A percentile compares a stretch with the other conserved stretches of the same genome.
These are phyloP conservation scores for Mylabris sibirica DNA, from an alignment of 2,888 invertebrate genomes.

Conservation along the genomic window DNA sequence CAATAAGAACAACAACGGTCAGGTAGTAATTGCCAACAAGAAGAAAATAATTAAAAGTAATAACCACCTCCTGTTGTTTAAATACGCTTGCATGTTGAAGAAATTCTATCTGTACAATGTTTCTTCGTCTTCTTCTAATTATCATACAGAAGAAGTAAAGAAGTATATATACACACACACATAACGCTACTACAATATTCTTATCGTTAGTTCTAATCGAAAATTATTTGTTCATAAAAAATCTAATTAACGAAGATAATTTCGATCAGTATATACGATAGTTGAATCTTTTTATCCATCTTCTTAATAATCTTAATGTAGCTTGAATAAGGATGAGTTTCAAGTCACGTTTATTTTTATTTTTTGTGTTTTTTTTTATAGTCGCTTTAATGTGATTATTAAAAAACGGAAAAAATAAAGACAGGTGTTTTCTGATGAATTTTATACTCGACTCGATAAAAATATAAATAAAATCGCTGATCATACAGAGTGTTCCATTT, in stretches of 20 bases:
- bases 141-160: not conserved
- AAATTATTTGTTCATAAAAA: not conserved
- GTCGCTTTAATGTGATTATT: not conserved
- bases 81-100: constrained; percentile 1
- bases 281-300: too few relatives aligned
- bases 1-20: not conserved
- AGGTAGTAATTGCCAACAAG: not conserved
- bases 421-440: too few relatives aligned
- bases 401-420: too few relatives aligned
- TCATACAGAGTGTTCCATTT: too few relatives aligned
- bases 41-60: not conserved
- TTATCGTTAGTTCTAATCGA: not conserved
- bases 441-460: too few relatives aligned
- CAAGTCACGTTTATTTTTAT: not conserved
- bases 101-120: not conserved
- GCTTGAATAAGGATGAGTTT: too few relatives aligned
- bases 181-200: too few relatives aligned
- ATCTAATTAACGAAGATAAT: not conserved
- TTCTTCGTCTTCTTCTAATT: not conserved
- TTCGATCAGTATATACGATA: too few relatives aligned
- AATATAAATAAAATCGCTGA: too few relatives aligned
- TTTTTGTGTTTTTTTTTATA: not conserved
- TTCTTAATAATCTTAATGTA: too few relatives aligned
- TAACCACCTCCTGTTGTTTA: constrained; percentile 9
- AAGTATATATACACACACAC: too few relatives aligned